Conservation (phyloP, 2,113 vertebrate genomes). For the Eptesicus fuscus region DNA sequence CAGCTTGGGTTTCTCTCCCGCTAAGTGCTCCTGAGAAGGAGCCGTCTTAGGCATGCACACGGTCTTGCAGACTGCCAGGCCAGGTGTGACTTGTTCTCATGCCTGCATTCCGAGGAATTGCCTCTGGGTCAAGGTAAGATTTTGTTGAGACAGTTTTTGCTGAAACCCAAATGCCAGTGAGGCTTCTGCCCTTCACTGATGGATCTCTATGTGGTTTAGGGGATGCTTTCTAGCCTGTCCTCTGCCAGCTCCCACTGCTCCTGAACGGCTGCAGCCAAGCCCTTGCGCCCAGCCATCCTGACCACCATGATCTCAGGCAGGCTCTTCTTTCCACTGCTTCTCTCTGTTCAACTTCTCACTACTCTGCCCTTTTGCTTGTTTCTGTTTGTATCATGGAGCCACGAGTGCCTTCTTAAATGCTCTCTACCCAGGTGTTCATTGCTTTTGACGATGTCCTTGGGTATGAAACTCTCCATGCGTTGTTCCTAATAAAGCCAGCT, state of each 20-base stretch:
- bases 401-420: neutral
- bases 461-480: slow-evolving; percentile 2
- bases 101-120: neutral
- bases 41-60: neutral
- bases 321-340: neutral
- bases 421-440: neutral
- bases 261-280: neutral
- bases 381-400: neutral
- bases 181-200: neutral
- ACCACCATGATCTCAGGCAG: neutral
- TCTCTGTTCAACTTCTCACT: neutral
- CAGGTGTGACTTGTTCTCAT: neutral
- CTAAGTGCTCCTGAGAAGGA: neutral
- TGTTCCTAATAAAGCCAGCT: neutral
- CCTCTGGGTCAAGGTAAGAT: neutral
- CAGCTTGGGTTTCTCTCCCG: neutral
- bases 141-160: neutral
- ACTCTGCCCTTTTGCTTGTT: neutral
- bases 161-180: neutral
- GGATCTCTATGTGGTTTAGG: neutral
- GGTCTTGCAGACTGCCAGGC: neutral
- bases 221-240: neutral
- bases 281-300: neutral
- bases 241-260: neutral
- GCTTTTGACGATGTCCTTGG: slow-evolving; percentile 31